Base-by-base conservation (phyloP, 2,113 vertebrate species). In the Hoplias malabaricus region DNA sequence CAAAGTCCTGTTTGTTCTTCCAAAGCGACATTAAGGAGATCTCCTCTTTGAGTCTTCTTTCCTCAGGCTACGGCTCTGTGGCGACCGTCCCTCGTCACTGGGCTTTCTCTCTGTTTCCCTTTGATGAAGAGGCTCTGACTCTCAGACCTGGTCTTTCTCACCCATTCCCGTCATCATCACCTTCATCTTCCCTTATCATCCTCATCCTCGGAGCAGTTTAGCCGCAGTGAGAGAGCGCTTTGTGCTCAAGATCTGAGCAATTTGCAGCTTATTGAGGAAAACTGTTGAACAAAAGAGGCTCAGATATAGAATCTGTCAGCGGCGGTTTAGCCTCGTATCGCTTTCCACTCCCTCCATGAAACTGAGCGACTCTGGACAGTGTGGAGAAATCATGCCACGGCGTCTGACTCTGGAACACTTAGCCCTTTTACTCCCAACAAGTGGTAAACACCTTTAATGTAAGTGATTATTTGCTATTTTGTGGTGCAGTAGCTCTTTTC, bases 81-180 rank as follows among this genome's bases (percentile, higher is more conserved):
- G n/a, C n/a, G n/a, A n/a, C 36, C 9, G 4, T 92, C 80, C 79
- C 75, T 85, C 85, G 75, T 82, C 83, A 91, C 90, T 74, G 87
- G 89, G 92, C 89, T 89, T 89, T 87, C 85, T 89, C 85, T 87
- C 85, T 89, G 69, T 80, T 38, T 62, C 13, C 88, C 94, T 96
- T 96, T 98, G 95, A 97, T 98, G 95, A 97, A 94, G 93, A 95
- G 87, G 90, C 89, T 91, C 91, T 89, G 85, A 92, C 90, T 94
- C 79, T 91, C 91, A 91, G 92, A 90, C 92, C 25, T 34, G 85
- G 89, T 89, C 86, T 94, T 94, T 95, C 94, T 95, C 93, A 81
- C 91, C 92, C 91, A 90, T 93, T 93, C 93, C 90, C 89, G 84
- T 83, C 80, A 86, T 90, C 88, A 91, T 90, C 88, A 89, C 88